phyloP scores from a whole-genome alignment of 2,888 invertebrate species.

The Myathropa florea region DNA sequence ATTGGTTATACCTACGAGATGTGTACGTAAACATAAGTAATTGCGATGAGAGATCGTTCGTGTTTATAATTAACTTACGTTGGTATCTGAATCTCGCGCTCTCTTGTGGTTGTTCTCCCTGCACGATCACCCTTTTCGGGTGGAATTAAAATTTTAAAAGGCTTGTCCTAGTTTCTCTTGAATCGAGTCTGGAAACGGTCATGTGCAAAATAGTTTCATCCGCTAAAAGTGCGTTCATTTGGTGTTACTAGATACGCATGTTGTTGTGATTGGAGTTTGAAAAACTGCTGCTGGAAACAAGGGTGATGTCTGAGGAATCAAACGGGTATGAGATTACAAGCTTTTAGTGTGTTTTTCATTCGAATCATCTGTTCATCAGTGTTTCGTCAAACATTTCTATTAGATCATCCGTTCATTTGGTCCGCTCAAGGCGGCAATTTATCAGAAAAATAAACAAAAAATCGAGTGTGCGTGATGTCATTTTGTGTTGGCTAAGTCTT shows the following conservation, averaged over 20 bases:
- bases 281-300: not conserved
- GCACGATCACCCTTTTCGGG: not conserved
- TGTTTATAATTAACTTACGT: conserved; percentile 3
- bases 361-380: not conserved
- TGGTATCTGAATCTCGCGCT: not conserved
- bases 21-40: conserved; percentile 15
- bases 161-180: conserved; percentile 49
- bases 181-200: conserved; percentile 23
- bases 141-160: conserved; percentile 28
- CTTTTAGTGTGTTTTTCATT: not conserved
- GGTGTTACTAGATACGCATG: too few relatives aligned
- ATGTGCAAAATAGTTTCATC: not conserved
- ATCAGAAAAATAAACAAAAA: not conserved
- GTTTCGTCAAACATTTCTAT: not conserved
- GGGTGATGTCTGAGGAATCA: conserved; percentile 11
- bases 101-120: not conserved
- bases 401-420: conserved; percentile 13
- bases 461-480: not conserved
- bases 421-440: not conserved
- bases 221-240: not conserved
- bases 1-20: conserved; percentile 36
- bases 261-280: not conserved
- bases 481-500: not conserved
- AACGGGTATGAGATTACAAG: conserved; percentile 7
- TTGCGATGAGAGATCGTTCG: conserved; percentile 30